Evolutionary conservation across 2,113 vertebrate species (phyloP), one percentile per base, ranked within the genome.

Genomic region (Brachionichthys hirsutus): DNA sequence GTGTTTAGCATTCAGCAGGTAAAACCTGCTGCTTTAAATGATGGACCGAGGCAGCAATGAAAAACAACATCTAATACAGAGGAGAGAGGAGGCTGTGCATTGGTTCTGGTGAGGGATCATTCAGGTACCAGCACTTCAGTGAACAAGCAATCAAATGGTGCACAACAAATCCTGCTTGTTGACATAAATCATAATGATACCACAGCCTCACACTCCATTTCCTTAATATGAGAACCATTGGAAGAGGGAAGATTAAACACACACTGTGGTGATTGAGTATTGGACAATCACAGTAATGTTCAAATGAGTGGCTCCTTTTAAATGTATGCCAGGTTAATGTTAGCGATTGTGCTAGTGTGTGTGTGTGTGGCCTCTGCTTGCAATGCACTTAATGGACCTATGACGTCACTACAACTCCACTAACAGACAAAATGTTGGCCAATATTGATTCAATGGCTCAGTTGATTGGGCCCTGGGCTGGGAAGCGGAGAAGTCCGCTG

Each of bases 181-280:
- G 73, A 87, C 77, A 82, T 81, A 70, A 77, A 75, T 75, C 70
- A 72, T 75, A 75, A 82, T 83, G 75, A 79, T 40, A 69, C 48
- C 18, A 16, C 60, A 65, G 68, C 57, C 30, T 49, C 64, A 45
- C 47, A 60, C 56, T 56, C 50, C 62, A 44, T 67, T 62, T 56
- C 2, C 53, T 44, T 44, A 38, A 73, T 76, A 59, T 68, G 61
- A 81, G 63, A 63, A 68, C 62, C 57, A 45, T 15, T 11, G 51
- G 62, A 74, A 44, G 14, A n/a, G 53, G 19, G 70, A 22, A 51
- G 78, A 75, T 78, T 51, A 73, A 73, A 38, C 6, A 38, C 36
- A 12, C 36, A 38, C 36, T 38, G 36, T 38, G 8, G 36, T 38
- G 36, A 30, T 30, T 30, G 9, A 38, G 40, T 42, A 15, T 42